Percentiles rank a stretch among this genome's conserved stretches.
These are phyloP conservation scores for Mirza zaza DNA, from an alignment of 2,113 vertebrate species.

Conservation along the genomic window DNA sequence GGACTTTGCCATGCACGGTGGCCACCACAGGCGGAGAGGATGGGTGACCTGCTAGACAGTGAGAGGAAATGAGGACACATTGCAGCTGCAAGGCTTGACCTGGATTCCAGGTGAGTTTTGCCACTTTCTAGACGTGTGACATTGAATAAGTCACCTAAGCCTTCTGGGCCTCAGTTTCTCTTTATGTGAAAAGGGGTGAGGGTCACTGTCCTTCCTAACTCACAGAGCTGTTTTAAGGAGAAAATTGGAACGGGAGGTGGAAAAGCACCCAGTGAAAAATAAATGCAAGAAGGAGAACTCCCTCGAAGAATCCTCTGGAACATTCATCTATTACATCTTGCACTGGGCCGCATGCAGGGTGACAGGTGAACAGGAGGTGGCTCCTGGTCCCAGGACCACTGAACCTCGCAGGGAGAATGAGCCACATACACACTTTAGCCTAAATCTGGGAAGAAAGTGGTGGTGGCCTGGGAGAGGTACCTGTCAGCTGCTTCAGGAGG, in stretches of 20 bases:
- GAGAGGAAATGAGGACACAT: not conserved
- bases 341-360: accelerated
- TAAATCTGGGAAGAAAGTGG: too few relatives aligned
- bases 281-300: not conserved
- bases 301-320: not conserved
- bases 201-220: not conserved
- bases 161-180: not conserved
- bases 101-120: not conserved
- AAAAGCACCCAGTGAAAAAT: not conserved
- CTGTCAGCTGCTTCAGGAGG: not conserved
- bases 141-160: not conserved
- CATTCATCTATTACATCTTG: accelerated
- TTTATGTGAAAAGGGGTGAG: not conserved
- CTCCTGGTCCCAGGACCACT: not conserved
- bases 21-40: conserved; percentile 80
- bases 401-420: too few relatives aligned
- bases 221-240: not conserved
- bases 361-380: not conserved
- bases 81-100: not conserved
- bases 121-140: not conserved
- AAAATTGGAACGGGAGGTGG: not conserved
- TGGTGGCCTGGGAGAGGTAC: not conserved
- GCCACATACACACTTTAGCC: accelerated
- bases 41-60: not conserved
- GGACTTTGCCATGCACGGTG: conserved; percentile 82